phyloP scores from a whole-genome alignment of 2,797 vertebrate species.

The Balearica regulorum region DNA sequence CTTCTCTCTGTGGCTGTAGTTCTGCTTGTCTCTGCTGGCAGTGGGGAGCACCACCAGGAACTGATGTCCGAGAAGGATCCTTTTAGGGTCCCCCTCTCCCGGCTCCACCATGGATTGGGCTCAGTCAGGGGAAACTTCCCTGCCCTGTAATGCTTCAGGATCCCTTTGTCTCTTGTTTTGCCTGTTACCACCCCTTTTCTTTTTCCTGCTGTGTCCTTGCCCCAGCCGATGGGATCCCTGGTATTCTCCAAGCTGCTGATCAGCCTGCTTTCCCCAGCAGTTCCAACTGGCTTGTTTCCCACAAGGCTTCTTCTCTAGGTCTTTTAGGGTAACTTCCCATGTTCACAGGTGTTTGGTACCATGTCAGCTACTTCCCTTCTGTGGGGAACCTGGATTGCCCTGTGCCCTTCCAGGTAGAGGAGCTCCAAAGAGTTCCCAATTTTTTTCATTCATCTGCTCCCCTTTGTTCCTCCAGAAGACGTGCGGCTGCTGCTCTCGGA shows the following conservation, averaged over 20 bases:
- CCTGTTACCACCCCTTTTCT: background rate
- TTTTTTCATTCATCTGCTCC: background rate
- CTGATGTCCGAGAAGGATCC: background rate
- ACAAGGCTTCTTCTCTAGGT: background rate
- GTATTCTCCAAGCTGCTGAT: background rate
- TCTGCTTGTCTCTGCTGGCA: background rate
- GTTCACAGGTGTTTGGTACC: background rate
- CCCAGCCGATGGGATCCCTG: background rate
- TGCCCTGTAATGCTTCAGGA: background rate
- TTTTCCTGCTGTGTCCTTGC: background rate
- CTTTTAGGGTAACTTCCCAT: background rate
- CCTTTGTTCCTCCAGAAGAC: constrained; percentile 70
- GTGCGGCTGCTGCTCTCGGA: constrained; percentile 83
- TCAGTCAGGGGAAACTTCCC: background rate
- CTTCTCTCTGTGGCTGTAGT: background rate
- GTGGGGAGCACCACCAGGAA: background rate
- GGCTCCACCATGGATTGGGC: background rate
- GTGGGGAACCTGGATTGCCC: background rate
- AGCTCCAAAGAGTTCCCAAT: background rate
- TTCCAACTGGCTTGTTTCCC: background rate
- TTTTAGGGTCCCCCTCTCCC: background rate
- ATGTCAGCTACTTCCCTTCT: background rate
- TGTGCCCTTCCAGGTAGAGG: background rate
- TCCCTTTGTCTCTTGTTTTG: background rate
- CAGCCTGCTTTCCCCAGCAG: background rate